Evolutionary conservation across 2,113 vertebrate species (phyloP).

Genomic region (Piprites chloris): DNA sequence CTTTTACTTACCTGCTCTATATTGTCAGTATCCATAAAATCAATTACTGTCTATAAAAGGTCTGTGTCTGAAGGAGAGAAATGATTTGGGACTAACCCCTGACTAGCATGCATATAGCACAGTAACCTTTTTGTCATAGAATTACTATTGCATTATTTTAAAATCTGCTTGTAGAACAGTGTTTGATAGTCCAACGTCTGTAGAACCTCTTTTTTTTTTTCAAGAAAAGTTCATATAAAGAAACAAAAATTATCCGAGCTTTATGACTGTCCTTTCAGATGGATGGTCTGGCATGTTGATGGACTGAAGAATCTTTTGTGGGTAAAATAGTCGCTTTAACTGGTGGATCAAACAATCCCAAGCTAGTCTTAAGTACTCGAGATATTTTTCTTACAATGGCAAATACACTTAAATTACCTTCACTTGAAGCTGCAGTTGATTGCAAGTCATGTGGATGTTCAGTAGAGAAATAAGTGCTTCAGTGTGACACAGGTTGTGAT

Average conservation of each 20-base stretch:
- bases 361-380: not conserved
- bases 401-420: not conserved
- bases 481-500: not conserved
- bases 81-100: not conserved
- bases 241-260: not conserved
- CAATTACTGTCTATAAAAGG: not conserved
- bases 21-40: constrained; percentile 19
- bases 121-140: not conserved
- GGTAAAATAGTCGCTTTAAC: not conserved
- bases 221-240: not conserved
- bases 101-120: not conserved
- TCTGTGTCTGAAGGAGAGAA: not conserved
- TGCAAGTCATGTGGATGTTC: not conserved
- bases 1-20: not conserved
- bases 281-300: not conserved
- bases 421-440: not conserved
- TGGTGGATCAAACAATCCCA: not conserved
- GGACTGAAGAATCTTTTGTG: not conserved
- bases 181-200: not conserved
- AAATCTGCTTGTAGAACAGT: not conserved
- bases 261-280: not conserved
- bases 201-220: not conserved
- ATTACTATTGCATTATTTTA: not conserved
- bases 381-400: not conserved
- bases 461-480: not conserved